Percentiles rank a stretch among this genome's conserved stretches.
Conservation (phyloP, 2,113 vertebrate species). For the Bostrychus sinensis region DNA sequence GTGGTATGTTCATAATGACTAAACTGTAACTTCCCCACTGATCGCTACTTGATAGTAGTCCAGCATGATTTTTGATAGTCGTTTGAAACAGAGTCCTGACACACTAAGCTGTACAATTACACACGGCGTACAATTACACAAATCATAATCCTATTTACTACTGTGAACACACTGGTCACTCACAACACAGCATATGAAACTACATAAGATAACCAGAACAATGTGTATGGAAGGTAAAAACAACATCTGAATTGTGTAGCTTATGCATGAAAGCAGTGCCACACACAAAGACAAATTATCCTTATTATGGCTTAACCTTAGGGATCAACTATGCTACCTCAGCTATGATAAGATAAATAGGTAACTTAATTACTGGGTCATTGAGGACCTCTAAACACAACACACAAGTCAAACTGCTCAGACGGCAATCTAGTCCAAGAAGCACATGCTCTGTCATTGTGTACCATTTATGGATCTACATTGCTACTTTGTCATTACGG, state of each 20-base stretch:
- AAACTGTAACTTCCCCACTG: neutral
- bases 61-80: constrained; percentile 16
- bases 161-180: constrained; percentile 9
- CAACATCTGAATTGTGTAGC: neutral
- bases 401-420: constrained; percentile 39
- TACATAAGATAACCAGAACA: no score
- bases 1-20: neutral
- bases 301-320: neutral
- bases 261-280: no score
- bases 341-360: constrained; percentile 2
- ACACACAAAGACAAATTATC: no score
- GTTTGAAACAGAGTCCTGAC: constrained; percentile 18
- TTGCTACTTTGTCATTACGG: neutral
- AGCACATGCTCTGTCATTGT: neutral
- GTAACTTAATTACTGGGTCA: constrained; percentile 1
- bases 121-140: constrained; percentile 39
- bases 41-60: constrained; percentile 31
- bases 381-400: neutral
- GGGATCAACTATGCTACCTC: neutral
- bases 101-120: constrained; percentile 27
- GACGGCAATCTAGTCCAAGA: constrained; percentile 39
- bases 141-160: constrained; percentile 52
- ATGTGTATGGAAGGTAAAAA: no score
- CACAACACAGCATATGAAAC: constrained; percentile 4
- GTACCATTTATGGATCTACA: constrained; percentile 1